Evolutionary conservation across 2,797 vertebrate genomes (phyloP).

Genomic region (Orestias chungarensis): DNA sequence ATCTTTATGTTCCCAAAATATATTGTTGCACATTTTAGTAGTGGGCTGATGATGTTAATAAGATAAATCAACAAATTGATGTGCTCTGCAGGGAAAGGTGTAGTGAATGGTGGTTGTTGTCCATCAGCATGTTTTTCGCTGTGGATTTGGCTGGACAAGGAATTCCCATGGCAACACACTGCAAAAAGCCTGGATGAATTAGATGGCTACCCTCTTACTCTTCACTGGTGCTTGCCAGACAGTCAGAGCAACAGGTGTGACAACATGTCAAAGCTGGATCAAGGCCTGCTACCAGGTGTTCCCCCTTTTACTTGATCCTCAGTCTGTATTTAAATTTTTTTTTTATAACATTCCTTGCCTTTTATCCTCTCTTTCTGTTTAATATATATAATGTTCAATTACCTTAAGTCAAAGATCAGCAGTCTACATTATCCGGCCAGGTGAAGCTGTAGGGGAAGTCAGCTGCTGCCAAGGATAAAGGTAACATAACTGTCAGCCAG

Average conservation of each 20-base stretch:
- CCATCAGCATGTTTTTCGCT: slow-evolving; percentile 44
- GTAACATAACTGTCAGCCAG: slow-evolving; percentile 76
- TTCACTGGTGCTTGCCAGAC: slow-evolving; percentile 54
- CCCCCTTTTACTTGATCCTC: slow-evolving; percentile 20
- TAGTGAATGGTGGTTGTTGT: slow-evolving; percentile 49
- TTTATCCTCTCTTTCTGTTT: slow-evolving; percentile 28
- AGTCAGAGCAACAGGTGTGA: slow-evolving; percentile 78
- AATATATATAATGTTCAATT: slow-evolving; percentile 33
- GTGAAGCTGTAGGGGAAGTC: slow-evolving; percentile 66
- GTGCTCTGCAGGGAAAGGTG: slow-evolving; percentile 56
- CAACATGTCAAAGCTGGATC: slow-evolving; percentile 75
- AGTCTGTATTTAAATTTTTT: slow-evolving; percentile 24
- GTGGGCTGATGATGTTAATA: slow-evolving; percentile 63
- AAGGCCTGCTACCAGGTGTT: slow-evolving; percentile 67
- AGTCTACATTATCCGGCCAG: slow-evolving; percentile 65
- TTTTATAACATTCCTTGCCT: background rate
- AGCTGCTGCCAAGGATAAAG: slow-evolving; percentile 70
- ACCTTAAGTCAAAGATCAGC: slow-evolving; percentile 66
- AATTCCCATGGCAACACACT: slow-evolving; percentile 70
- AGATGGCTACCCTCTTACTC: slow-evolving; percentile 68
- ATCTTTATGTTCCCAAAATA: slow-evolving; percentile 20
- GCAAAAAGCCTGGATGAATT: slow-evolving; percentile 63
- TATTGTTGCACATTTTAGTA: slow-evolving; percentile 27
- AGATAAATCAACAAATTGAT: slow-evolving; percentile 79
- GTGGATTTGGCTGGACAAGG: slow-evolving; percentile 66